Evolutionary conservation across 2,888 invertebrate genomes (phyloP).

Genomic region (Ametastegia equiseti): DNA sequence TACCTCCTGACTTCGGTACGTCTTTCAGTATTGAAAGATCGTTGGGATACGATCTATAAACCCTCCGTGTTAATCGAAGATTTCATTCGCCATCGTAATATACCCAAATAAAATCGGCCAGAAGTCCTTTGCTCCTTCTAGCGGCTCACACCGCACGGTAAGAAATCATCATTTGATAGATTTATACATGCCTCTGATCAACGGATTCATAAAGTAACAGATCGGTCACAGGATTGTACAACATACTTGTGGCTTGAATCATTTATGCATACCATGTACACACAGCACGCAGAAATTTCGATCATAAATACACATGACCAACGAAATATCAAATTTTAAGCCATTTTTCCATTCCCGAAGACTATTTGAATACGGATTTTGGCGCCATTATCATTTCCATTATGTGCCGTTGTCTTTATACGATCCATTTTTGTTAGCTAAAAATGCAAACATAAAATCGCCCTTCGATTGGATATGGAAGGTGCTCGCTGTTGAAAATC

Average conservation of each 20-base stretch:
- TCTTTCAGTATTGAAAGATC: neutral
- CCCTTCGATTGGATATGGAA: neutral
- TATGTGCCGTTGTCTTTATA: neutral
- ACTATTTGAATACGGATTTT: too few relatives aligned
- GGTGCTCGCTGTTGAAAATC: neutral
- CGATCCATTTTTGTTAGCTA: neutral
- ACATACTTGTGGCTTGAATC: too few relatives aligned
- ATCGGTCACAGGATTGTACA: too few relatives aligned
- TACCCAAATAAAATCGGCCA: neutral
- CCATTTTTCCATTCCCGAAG: too few relatives aligned
- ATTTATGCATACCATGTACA: too few relatives aligned
- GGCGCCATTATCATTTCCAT: neutral
- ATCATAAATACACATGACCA: too few relatives aligned
- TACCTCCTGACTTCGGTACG: conserved; percentile 13
- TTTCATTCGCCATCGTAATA: neutral
- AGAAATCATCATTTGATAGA: neutral
- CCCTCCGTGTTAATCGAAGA: neutral
- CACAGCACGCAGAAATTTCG: too few relatives aligned
- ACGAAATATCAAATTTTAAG: too few relatives aligned
- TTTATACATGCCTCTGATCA: neutral
- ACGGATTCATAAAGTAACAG: neutral
- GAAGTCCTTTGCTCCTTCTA: neutral
- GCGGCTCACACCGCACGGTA: neutral
- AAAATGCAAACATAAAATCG: neutral
- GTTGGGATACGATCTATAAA: neutral